Percentiles rank a stretch among this genome's conserved stretches.
Evolutionary conservation across 2,113 vertebrate genomes (phyloP).

Genomic region (Clarias magur): DNA sequence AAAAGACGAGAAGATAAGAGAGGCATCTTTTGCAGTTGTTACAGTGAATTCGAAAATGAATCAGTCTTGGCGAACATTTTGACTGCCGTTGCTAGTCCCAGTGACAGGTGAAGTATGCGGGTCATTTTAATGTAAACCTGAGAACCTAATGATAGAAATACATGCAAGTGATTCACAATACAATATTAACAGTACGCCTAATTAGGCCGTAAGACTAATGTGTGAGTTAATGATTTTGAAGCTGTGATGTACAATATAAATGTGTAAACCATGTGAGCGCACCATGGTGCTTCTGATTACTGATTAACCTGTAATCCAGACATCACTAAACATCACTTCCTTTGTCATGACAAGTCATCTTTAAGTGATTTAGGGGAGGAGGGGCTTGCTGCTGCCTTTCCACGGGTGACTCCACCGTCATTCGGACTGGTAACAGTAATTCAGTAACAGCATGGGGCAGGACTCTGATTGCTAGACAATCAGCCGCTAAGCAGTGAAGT

Average conservation of each 20-base stretch:
- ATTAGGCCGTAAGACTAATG: slow-evolving; percentile 8
- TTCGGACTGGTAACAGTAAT: slow-evolving; percentile 53
- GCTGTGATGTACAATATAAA: neutral
- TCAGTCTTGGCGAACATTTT: neutral
- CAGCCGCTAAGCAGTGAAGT: slow-evolving; percentile 41
- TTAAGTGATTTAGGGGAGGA: slow-evolving; percentile 19
- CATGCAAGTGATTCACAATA: neutral
- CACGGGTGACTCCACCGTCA: slow-evolving; percentile 30
- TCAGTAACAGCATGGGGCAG: slow-evolving; percentile 51
- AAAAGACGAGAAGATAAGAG: neutral
- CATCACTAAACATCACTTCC: slow-evolving; percentile 11
- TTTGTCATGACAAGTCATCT: slow-evolving; percentile 27
- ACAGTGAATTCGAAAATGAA: neutral
- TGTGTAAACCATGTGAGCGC: neutral
- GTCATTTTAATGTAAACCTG: neutral
- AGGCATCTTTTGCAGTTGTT: neutral
- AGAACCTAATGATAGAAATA: neutral
- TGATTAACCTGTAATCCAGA: neutral
- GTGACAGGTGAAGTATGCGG: neutral
- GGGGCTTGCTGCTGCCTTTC: slow-evolving; percentile 17
- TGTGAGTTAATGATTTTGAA: neutral
- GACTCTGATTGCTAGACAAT: slow-evolving; percentile 52
- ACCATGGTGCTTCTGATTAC: neutral
- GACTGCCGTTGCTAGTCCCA: neutral
- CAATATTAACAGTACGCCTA: neutral